Base-by-base conservation (phyloP, 2,888 invertebrate species). In the Lampropteryx suffumata region DNA sequence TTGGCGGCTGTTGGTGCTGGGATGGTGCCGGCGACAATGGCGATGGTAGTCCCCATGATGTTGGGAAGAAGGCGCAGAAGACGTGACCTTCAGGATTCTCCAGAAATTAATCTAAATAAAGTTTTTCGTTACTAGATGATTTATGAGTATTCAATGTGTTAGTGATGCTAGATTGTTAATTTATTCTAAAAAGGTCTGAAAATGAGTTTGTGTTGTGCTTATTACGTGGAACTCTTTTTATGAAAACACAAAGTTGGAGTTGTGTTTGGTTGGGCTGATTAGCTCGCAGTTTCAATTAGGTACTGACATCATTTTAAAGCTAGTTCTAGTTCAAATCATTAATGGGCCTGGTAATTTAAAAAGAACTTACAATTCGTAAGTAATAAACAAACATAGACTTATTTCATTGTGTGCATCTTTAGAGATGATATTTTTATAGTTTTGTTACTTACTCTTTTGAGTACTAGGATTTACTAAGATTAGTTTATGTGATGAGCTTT, bases 11-110 rank as follows among this genome's bases (percentile, higher is more conserved):
- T 95, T 0, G 94, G 95, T 0, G 95, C 95, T 10, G 95, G 95
- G 0, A 94, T 95, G 93, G 91, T 95, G 12, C 95, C 95, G 4
- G 95, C 95, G 0, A 94, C 95, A 0, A 94, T 95, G 93, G 95
- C 95, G 0, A 94, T 95, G 93, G 91, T 95, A 60, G 93, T 95
- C 28, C 95, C 95, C 0, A 93, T 95, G 92, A 93, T 95, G 76
- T 84, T 95, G 51, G 94, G 94, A n/a, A 72, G 75, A 6, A 72
- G 82, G 61, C 77, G 85, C n/a, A 66, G 81, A 57, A 81, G 81
- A 66, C 71, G 86, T 58, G 80, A 79, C 29, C 55, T 78, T 28
- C 46, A 54, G 26, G 48, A 46, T 34, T 40, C 64, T 34, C 59
- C 65, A 53, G 55, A 71, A 45, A 48, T 67, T 35, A 59, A 76